Base-by-base conservation (phyloP, 1,140 invertebrate genomes). In the Habropoda laboriosa region DNA sequence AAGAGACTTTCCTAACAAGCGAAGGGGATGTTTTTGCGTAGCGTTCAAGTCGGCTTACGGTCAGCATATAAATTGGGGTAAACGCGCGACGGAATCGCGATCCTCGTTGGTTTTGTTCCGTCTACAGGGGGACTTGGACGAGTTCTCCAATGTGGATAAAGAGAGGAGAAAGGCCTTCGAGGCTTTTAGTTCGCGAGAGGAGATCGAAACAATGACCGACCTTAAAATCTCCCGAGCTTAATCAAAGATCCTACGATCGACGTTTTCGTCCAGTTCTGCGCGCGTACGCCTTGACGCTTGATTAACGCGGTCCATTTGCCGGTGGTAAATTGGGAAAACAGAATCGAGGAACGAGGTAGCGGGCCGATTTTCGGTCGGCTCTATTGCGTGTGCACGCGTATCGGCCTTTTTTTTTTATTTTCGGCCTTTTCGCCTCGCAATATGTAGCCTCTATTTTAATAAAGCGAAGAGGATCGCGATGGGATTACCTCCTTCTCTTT, bases 161-260 rank as follows among this genome's bases (percentile, higher is more conserved):
- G 35, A 67, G 24, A 18, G 47, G 35, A 73, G 47, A 77, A 57
- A 66, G 30, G n/a, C n/a, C 71, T 78, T 58, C 38, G 27, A 71
- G 76, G 77, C 86, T 47, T 30, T 21, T 27, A 5, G 5, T 3
- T 38, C 21, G 24, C 42, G 32, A 7, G 38, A 27, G 24, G n/a
- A 21, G 32, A 12, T 12, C 82, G 75, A 68, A 88, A 88, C 82
- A 86, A 88, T 87, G 86, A 88, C 90, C 86, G 89, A 90, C 82
- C 87, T 74, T 80, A 82, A 84, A 85, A 86, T 83, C 51, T 24
- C 10, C 55, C 12, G 55, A 16, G 51, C 51, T 57, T 58, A 35
- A 66, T 0, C 38, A 24, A n/a, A 18, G 40, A 60, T 35, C 16
- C 47, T 18, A 0, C n/a, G 3, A 1, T 3, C 1, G 8, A n/a